These are phyloP conservation scores for Protomyctophum bolini DNA, from an alignment of 2,113 vertebrate species.

Conservation along the genomic window DNA sequence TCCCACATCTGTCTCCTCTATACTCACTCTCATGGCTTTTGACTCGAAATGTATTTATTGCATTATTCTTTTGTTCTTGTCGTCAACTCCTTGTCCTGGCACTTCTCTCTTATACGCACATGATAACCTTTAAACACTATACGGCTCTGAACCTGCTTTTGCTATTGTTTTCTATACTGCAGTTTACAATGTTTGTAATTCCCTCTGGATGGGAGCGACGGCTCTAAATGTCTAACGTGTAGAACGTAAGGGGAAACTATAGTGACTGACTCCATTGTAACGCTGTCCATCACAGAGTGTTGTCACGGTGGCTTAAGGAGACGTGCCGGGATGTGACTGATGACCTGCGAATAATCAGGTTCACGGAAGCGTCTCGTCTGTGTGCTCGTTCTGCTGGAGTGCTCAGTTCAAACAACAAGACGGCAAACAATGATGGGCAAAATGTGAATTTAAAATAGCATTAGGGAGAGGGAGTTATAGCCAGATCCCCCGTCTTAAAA, in stretches of 20 bases:
- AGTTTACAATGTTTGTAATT: no score
- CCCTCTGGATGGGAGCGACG: no score
- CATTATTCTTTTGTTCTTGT: no score
- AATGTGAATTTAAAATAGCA: constrained; percentile 12
- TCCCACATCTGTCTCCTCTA: no score
- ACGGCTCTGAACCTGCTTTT: no score
- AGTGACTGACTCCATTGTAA: constrained; percentile 1
- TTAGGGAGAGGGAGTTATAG: neutral
- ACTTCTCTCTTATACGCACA: no score
- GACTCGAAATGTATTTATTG: no score
- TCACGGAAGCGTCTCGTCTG: constrained; percentile 6
- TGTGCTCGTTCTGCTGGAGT: neutral
- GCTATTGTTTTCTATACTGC: no score
- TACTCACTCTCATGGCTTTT: no score
- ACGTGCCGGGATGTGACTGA: constrained; percentile 26
- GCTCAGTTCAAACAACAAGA: constrained; percentile 5
- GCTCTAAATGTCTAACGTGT: no score
- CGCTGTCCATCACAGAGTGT: constrained; percentile 1
- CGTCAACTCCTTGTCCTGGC: no score
- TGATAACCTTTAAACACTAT: no score
- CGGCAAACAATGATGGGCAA: neutral
- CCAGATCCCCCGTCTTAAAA: constrained; percentile 10
- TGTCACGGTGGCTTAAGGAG: constrained; percentile 10
- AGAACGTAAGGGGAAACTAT: neutral
- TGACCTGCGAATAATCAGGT: constrained; percentile 18